Evolutionary conservation across 2,113 vertebrate genomes (phyloP).

Genomic region (Cyanoderma ruficeps): DNA sequence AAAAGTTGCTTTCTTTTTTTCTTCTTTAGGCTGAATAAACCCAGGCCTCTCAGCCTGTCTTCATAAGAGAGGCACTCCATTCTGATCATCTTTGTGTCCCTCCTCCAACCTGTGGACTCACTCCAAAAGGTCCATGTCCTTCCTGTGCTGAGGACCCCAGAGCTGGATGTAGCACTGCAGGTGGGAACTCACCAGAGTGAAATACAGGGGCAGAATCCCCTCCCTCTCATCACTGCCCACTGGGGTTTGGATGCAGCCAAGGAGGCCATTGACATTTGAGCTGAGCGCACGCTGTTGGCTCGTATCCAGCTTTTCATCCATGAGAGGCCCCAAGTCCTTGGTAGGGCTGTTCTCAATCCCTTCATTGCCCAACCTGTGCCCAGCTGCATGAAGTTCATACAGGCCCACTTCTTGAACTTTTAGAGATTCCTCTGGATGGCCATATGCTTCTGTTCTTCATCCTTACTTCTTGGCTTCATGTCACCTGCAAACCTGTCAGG

Average conservation of each 20-base stretch:
- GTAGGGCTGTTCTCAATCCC: background rate
- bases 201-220: background rate
- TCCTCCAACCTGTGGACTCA: background rate
- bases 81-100: background rate
- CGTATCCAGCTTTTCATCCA: background rate
- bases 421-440: background rate
- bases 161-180: background rate
- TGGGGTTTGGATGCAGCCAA: background rate
- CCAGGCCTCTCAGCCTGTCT: background rate
- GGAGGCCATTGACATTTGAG: accelerated
- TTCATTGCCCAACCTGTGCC: background rate
- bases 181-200: background rate
- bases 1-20: background rate
- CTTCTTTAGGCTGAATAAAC: background rate
- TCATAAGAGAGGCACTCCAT: background rate
- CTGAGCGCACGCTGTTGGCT: background rate
- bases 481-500: background rate
- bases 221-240: accelerated
- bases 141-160: background rate
- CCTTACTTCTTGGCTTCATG: background rate
- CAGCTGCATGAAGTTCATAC: background rate
- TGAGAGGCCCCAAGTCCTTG: background rate
- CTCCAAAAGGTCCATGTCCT: background rate
- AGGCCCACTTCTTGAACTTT: background rate
- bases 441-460: background rate